Base-by-base conservation (phyloP, 2,888 invertebrate genomes). In the Drosophila parthenogenetica region DNA sequence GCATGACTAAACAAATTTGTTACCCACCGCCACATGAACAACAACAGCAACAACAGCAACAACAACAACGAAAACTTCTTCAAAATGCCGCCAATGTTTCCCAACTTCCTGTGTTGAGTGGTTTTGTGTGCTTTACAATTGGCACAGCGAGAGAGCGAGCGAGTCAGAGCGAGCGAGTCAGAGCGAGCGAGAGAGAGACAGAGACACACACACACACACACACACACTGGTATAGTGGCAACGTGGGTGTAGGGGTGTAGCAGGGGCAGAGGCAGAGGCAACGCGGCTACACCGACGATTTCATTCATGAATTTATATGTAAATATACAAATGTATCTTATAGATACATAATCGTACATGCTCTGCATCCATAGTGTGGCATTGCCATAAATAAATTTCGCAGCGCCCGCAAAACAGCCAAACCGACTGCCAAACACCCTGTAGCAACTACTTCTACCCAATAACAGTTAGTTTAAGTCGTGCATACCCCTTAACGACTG, bases 1-100 rank as follows among this genome's bases (percentile, higher is more conserved):
- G 87, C 81, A 86, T 82, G 89, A 87, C 87, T 88, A 72, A 84
- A 83, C 89, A 87, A 75, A 84, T 75, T 88, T 78, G 48, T 80
- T 76, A 53, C 54, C 79, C 77, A 66, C 57, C 55, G 69, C 60
- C 50, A 25, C 29, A 37, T 35, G 32, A 40, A 59, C 73, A 77
- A 39, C 57, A 77, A 58, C 50, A 74, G 13, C 48, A 53, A n/a
- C 43, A 37, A 16, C 55, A 57, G 3, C 66, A 48, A 49, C 50
- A 48, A 35, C 66, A 53, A 53, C 57, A 54, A 42, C 43, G 53
- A 61, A 63, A 67, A 77, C 89, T 74, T 81, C 87, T 83, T 88
- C 84, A 84, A 86, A 77, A 83, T 78, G 89, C 89, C 82, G 82
- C 80, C 87, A 88, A 83, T 81, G 82, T 88, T 69, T 74, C 81